Evolutionary conservation across 1,140 invertebrate genomes (phyloP).

Genomic region (Papilio dardanus): DNA sequence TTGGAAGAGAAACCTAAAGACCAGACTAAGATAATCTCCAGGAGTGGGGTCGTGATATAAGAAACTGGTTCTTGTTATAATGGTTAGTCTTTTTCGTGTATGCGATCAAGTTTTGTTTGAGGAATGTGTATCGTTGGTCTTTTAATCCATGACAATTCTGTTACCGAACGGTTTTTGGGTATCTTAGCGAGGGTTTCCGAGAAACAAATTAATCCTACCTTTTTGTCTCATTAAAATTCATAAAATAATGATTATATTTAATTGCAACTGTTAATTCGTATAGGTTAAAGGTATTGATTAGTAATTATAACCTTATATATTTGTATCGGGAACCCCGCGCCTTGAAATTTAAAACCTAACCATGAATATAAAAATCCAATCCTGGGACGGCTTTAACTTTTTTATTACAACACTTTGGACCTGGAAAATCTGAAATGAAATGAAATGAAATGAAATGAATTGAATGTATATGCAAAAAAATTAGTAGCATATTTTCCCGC

Average conservation of each 20-base stretch:
- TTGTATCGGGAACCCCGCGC: not conserved
- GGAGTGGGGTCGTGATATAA: conserved; percentile 79
- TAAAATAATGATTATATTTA: too few relatives aligned
- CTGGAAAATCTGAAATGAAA: too few relatives aligned
- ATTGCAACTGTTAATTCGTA: too few relatives aligned
- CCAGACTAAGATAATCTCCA: conserved; percentile 75
- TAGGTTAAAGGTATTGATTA: too few relatives aligned
- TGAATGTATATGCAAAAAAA: too few relatives aligned
- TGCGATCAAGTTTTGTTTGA: not conserved
- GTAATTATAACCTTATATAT: too few relatives aligned
- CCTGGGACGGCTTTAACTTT: too few relatives aligned
- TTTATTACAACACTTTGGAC: too few relatives aligned
- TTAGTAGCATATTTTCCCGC: too few relatives aligned
- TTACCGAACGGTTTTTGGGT: conserved; percentile 67
- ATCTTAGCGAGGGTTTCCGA: conserved; percentile 45
- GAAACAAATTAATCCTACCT: not conserved
- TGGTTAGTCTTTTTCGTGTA: not conserved
- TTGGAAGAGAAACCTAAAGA: conserved; percentile 67
- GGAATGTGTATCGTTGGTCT: conserved; percentile 27
- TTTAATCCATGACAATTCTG: conserved; percentile 72
- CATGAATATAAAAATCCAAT: too few relatives aligned
- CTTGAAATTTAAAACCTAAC: too few relatives aligned
- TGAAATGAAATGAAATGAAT: too few relatives aligned
- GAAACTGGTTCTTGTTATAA: conserved; percentile 20
- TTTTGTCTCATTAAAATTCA: not conserved